Evolutionary conservation across 2,888 invertebrate species (phyloP).

Genomic region (Andrena marginata): DNA sequence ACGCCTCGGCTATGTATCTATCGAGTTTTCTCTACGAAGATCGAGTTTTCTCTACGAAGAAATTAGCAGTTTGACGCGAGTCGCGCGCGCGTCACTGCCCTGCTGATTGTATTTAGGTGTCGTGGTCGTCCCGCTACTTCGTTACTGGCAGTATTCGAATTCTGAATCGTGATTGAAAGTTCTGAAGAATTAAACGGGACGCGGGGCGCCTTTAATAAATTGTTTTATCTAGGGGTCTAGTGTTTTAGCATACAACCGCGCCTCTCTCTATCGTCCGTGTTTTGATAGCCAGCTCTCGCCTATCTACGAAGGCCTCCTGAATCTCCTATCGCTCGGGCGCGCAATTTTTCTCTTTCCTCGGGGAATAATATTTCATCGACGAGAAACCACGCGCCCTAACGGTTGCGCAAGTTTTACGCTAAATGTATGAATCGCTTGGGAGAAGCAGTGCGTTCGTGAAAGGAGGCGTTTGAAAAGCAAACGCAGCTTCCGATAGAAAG

Average conservation of each 20-base stretch:
- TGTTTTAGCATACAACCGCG: neutral
- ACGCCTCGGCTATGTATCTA: neutral
- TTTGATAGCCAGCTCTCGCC: neutral
- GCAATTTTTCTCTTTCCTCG: constrained; percentile 37
- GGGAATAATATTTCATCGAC: constrained; percentile 33
- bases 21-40: neutral
- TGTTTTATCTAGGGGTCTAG: neutral
- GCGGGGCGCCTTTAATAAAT: too few relatives aligned
- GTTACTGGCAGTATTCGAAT: neutral
- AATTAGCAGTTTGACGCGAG: neutral
- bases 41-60: neutral
- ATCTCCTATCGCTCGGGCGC: constrained; percentile 16
- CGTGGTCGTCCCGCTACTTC: neutral
- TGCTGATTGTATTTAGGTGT: neutral
- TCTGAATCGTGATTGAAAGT: neutral
- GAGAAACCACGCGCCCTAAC: constrained; percentile 1
- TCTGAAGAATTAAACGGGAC: neutral
- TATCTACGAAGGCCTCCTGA: neutral
- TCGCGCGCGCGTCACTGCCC: neutral
- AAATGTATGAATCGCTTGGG: constrained; percentile 30
- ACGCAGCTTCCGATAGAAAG: too few relatives aligned
- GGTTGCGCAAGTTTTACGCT: constrained; percentile 23
- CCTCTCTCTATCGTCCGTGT: neutral
- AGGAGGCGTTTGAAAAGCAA: neutral
- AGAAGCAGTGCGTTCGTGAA: neutral